phyloP scores from a whole-genome alignment of 1,140 invertebrate genomes.

The Pararge aegeria region DNA sequence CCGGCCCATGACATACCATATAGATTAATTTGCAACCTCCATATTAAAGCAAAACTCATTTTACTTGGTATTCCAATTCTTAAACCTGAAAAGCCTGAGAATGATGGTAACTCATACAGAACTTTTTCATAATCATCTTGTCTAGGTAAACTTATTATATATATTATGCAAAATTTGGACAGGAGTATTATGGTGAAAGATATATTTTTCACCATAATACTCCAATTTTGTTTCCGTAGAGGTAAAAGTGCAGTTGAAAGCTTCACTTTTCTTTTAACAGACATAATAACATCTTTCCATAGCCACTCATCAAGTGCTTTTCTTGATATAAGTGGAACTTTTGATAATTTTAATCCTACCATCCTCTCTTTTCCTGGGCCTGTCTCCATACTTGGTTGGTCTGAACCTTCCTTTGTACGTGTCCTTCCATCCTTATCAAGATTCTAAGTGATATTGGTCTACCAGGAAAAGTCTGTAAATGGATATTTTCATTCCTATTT shows the following conservation, averaged over 20 bases:
- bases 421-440: constrained; percentile 12
- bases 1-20: too few relatives aligned
- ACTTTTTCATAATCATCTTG: constrained; percentile 35
- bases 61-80: constrained; percentile 35
- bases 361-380: too few relatives aligned
- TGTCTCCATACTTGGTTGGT: too few relatives aligned
- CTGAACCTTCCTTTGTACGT: too few relatives aligned
- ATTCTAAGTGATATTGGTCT: constrained; percentile 20
- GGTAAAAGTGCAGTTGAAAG: constrained; percentile 19
- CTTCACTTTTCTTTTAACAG: constrained; percentile 24
- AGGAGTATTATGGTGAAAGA: constrained; percentile 27
- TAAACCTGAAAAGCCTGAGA: constrained; percentile 26
- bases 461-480: constrained; percentile 22
- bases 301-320: constrained; percentile 22
- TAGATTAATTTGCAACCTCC: too few relatives aligned
- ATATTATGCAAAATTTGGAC: constrained; percentile 27
- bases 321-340: constrained; percentile 33
- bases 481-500: constrained; percentile 27
- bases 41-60: too few relatives aligned
- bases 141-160: constrained; percentile 35
- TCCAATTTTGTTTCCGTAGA: constrained; percentile 25
- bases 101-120: constrained; percentile 26
- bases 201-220: constrained; percentile 17
- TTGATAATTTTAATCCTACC: constrained; percentile 30
- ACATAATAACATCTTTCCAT: constrained; percentile 20